Conservation (phyloP, 2,797 vertebrate species). For the Tadarida brasiliensis region DNA sequence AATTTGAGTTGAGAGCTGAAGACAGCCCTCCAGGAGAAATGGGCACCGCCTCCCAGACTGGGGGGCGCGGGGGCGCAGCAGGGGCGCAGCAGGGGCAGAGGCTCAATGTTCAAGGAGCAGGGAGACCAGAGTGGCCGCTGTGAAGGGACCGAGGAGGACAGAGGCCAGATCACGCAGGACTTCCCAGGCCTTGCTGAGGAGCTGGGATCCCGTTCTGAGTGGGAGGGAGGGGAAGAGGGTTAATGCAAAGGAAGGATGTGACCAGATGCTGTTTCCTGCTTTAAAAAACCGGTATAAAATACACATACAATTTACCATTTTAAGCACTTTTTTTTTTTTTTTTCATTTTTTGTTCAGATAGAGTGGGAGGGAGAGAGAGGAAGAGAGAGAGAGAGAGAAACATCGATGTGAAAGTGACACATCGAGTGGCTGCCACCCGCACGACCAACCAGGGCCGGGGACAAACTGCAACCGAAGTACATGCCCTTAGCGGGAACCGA, state of each 20-base stretch:
- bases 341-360: too few species aligned
- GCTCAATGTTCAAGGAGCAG: background rate
- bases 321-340: background rate
- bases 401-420: too few species aligned
- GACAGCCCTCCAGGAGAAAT: background rate
- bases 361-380: too few species aligned
- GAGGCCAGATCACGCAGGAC: accelerated
- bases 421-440: too few species aligned
- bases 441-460: too few species aligned
- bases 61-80: background rate
- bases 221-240: background rate
- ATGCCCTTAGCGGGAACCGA: too few species aligned
- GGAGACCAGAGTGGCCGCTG: background rate
- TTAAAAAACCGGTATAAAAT: background rate
- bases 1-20: background rate
- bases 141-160: background rate
- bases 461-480: too few species aligned
- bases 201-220: background rate
- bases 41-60: background rate
- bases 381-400: too few species aligned
- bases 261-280: background rate
- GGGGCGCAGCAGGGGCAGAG: background rate
- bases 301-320: background rate
- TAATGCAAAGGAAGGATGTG: background rate
- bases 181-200: background rate